These are phyloP conservation scores for Melikaiella ostensackeni DNA, from an alignment of 2,888 invertebrate genomes.

Conservation along the genomic window DNA sequence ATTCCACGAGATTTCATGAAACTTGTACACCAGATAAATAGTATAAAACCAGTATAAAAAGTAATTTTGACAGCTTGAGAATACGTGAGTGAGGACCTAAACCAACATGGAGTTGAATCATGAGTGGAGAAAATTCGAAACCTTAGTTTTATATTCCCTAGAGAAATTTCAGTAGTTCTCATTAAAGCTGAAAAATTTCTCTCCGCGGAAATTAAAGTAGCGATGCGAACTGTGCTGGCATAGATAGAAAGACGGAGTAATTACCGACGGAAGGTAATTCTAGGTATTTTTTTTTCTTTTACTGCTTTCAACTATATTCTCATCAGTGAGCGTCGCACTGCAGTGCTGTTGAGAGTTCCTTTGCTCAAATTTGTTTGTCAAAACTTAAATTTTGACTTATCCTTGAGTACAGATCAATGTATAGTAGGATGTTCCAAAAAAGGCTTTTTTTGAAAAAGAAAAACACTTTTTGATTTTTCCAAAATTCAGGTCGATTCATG, in stretches of 20 bases:
- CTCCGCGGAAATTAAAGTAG: constrained; percentile 13
- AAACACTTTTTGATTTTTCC: no score
- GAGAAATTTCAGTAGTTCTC: constrained; percentile 1
- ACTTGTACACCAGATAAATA: no score
- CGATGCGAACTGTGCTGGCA: neutral
- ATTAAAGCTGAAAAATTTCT: neutral
- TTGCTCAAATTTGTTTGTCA: no score
- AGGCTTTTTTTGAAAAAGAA: no score
- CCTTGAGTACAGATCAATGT: no score
- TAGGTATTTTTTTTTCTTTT: neutral
- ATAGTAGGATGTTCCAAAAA: no score
- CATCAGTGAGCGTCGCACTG: neutral
- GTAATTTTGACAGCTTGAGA: no score
- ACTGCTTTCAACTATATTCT: neutral
- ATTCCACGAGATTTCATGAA: no score
- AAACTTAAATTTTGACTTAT: no score
- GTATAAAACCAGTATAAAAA: no score
- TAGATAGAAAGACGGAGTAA: constrained; percentile 2
- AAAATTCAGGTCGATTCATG: no score
- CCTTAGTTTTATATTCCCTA: neutral
- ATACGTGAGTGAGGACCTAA: no score
- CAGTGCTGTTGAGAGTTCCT: neutral
- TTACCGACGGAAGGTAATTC: constrained; percentile 19
- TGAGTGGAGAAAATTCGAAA: neutral
- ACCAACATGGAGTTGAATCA: neutral